These are phyloP conservation scores for Psylliodes chrysocephalus DNA, from an alignment of 2,888 invertebrate species.

Conservation along the genomic window DNA sequence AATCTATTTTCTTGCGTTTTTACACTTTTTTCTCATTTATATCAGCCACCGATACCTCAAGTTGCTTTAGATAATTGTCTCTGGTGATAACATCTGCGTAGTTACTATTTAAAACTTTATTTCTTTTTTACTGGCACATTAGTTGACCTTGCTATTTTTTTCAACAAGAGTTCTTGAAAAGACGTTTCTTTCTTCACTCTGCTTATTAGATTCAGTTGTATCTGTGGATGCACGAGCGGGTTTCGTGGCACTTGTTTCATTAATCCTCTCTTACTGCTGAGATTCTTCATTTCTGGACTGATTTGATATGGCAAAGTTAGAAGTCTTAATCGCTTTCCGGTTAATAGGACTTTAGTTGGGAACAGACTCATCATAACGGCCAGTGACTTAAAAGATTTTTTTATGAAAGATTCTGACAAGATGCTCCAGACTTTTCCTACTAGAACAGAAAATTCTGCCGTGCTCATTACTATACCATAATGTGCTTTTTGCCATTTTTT, in stretches of 20 bases:
- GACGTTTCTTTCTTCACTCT: too few species aligned
- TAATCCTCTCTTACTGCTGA: too few species aligned
- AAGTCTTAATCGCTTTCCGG: neutral
- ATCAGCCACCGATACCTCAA: neutral
- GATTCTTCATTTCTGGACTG: too few species aligned
- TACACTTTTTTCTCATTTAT: neutral
- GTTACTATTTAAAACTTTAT: too few species aligned
- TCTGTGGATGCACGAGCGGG: neutral
- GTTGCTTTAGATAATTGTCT: too few species aligned
- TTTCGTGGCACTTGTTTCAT: neutral
- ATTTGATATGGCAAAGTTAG: neutral
- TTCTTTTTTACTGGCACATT: too few species aligned
- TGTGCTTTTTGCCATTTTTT: slow-evolving; percentile 8
- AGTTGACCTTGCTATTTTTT: slow-evolving; percentile 8
- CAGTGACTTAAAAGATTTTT: neutral
- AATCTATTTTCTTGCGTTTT: neutral
- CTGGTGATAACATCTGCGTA: too few species aligned
- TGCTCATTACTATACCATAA: too few species aligned
- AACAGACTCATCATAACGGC: neutral
- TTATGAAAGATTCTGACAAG: neutral
- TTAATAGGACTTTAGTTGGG: slow-evolving; percentile 4
- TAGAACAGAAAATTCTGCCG: neutral
- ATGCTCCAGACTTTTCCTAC: too few species aligned
- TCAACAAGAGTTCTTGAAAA: slow-evolving; percentile 10
- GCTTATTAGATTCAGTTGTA: too few species aligned